Evolutionary conservation across 2,888 invertebrate genomes (phyloP).

Genomic region (Ochropacha duplaris): DNA sequence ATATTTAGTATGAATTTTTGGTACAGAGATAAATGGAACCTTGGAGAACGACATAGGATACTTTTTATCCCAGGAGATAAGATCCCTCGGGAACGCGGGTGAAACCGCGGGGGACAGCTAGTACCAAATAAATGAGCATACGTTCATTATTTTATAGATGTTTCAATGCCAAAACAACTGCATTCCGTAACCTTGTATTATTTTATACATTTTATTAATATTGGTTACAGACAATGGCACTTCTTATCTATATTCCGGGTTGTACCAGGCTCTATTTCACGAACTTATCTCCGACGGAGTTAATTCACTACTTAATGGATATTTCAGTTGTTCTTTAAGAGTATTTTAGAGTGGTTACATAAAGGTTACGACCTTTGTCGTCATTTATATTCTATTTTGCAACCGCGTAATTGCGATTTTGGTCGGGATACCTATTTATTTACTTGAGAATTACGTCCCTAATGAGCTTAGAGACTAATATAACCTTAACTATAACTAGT

Average conservation of each 20-base stretch:
- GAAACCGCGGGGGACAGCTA: no score
- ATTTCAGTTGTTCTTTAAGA: not conserved
- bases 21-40: no score
- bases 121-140: no score
- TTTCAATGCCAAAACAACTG: not conserved
- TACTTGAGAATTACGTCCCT: not conserved
- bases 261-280: conserved; percentile 2
- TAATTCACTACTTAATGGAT: not conserved
- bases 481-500: not conserved
- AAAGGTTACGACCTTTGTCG: not conserved
- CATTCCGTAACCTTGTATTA: not conserved
- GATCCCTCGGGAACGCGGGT: no score
- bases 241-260: not conserved
- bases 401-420: not conserved
- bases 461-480: not conserved
- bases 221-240: not conserved
- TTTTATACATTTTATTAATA: conserved; percentile 3
- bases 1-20: no score
- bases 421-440: not conserved
- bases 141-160: no score
- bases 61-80: no score
- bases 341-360: not conserved
- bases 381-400: not conserved
- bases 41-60: no score
- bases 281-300: not conserved